phyloP scores from a whole-genome alignment of 2,888 invertebrate genomes.

The Mycalesis mineus region DNA sequence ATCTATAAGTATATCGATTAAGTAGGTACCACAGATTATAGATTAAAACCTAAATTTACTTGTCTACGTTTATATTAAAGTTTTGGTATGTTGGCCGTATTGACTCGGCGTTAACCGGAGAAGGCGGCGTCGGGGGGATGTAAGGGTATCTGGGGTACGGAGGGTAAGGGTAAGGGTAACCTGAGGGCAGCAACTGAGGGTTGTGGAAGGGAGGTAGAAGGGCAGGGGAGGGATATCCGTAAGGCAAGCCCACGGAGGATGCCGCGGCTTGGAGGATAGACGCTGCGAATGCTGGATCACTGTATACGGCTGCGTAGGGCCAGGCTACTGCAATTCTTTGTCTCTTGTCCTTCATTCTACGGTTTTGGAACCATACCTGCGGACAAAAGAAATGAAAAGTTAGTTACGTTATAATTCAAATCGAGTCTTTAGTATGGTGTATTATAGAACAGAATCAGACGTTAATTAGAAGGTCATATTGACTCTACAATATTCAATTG shows the following conservation, averaged over 20 bases:
- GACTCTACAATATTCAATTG: too few species aligned
- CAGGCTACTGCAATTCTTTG: conserved; percentile 96
- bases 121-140: conserved; percentile 73
- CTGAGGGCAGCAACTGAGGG: conserved; percentile 78
- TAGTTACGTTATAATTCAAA: not conserved
- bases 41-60: conserved; percentile 43
- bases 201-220: conserved; percentile 77
- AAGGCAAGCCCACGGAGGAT: conserved; percentile 82
- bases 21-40: not conserved
- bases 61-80: conserved; percentile 69
- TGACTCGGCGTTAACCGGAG: conserved; percentile 62
- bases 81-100: conserved; percentile 73
- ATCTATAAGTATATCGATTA: not conserved
- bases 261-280: conserved; percentile 94
- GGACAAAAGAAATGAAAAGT: conserved; percentile 34
- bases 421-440: too few species aligned
- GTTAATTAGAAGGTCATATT: too few species aligned
- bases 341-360: conserved; percentile 98
- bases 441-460: too few species aligned
- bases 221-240: conserved; percentile 79
- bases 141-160: conserved; percentile 74
- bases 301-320: conserved; percentile 96
- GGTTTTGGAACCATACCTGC: conserved; percentile 98
- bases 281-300: conserved; percentile 95
- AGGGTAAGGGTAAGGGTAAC: conserved; percentile 78